Base-by-base conservation (phyloP, 1,140 invertebrate genomes). In the Leptonema lineaticorne region DNA sequence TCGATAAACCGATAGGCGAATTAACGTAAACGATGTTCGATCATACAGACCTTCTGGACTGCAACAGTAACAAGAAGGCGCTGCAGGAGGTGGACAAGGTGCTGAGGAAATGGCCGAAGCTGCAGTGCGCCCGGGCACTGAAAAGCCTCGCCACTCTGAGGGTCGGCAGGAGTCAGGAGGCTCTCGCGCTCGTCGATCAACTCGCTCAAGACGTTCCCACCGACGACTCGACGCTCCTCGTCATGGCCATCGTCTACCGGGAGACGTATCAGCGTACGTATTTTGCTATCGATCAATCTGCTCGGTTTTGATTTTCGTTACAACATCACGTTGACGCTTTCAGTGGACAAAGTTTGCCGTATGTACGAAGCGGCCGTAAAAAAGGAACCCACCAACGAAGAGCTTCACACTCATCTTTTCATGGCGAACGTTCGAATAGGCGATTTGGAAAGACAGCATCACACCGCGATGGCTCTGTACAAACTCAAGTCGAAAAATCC, bases 41-140 rank as follows among this genome's bases (percentile, higher is more conserved):
- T n/a, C 59, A 87, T 87, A 69, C 78, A 97, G 96, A 99, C 81
- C 95, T 92, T 84, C 82, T 99, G 69, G 96, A 99, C 78, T 89
- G 89, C 85, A 94, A 95, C 18, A 97, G 97, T 77, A 96, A 97
- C 82, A 98, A 97, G 76, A 97, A 97, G 78, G 96, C 96, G 0
- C 84, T 98, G n/a, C 95, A 98, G 79, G 96, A 98, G 82, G 93
- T 93, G 5, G 96, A 98, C 67, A 97, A 96, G 82, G 89, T 98
- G 11, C 82, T 98, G 28, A 95, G 93, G 76, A 98, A 98, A 79
- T 92, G 94, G 75, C 92, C 94, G 67, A 86, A 87, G 74, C 88
- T 96, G 71, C 89, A 90, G 33, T 95, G 95, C 82, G 95, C 94
- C 2, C 91, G 92, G 77, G 94, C 94, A 72, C 79, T 99, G 56